These are phyloP conservation scores for Formicarius rufipectus DNA, from an alignment of 2,113 vertebrate genomes.

Conservation along the genomic window DNA sequence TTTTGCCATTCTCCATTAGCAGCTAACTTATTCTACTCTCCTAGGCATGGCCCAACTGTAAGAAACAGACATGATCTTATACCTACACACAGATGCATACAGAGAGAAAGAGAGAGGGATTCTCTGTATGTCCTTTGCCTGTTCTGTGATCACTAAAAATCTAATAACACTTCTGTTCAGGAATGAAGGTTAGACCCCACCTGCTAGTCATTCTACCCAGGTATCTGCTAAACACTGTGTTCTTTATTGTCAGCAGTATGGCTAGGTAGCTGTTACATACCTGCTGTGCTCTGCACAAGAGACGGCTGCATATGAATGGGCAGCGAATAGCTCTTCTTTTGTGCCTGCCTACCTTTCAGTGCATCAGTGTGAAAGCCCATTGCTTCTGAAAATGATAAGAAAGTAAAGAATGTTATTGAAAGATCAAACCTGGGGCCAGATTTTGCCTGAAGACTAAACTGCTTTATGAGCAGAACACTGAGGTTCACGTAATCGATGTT, in stretches of 20 bases:
- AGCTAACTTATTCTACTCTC: conserved; percentile 4
- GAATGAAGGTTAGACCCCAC: conserved; percentile 35
- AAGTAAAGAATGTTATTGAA: conserved; percentile 62
- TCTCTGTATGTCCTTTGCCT: neutral
- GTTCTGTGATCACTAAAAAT: conserved; percentile 44
- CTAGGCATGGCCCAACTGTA: neutral
- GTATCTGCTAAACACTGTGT: conserved; percentile 44
- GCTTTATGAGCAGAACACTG: conserved; percentile 46
- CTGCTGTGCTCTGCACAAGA: conserved; percentile 37
- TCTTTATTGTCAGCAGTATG: conserved; percentile 12
- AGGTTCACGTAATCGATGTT: conserved; percentile 53
- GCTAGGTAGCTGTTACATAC: conserved; percentile 36
- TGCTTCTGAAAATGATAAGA: conserved; percentile 61
- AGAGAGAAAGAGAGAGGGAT: conserved; percentile 12
- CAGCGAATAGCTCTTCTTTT: conserved; percentile 27
- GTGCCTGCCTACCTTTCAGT: conserved; percentile 41
- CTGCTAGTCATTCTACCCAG: conserved; percentile 35
- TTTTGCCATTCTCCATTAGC: conserved; percentile 4
- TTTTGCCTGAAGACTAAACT: conserved; percentile 54
- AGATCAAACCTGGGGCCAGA: conserved; percentile 51
- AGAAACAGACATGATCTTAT: neutral
- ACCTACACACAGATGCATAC: neutral
- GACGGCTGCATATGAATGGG: conserved; percentile 37
- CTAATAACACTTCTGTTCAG: neutral
- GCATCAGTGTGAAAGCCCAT: conserved; percentile 39